Base-by-base conservation (phyloP, 2,888 invertebrate genomes). In the Metellina segmentata region DNA sequence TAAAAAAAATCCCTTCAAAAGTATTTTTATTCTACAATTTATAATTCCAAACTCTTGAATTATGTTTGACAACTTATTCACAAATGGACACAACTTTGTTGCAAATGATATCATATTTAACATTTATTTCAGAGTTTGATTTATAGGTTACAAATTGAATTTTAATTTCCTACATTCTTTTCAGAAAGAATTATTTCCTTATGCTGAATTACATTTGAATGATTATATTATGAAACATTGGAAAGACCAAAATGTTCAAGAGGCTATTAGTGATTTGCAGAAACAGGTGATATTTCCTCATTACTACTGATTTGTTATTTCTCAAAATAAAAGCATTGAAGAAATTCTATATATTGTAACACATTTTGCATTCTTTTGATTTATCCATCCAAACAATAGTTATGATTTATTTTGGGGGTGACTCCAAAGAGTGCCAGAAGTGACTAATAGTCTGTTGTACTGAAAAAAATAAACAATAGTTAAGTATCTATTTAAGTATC, bases 211-310 rank as follows among this genome's bases (percentile, higher is more conserved):
- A 93, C 96, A 98, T 94, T 96, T 97, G 49, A 96, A 97, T 94
- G 95, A 96, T 85, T 98, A 96, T 94, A 95, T 99, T 85, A 96
- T 96, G 91, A 95, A 95, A 51, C 96, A 97, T 93, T 98, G 97
- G 97, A 96, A 97, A 74, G 61, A 61, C 0, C 8, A 6, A 61
- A 95, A 95, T 0, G 49, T 86, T n/a, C 77, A 48, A 16, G 61
- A 90, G 75, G 49, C 53, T 49, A 13, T 75, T 20, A 94, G 34
- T 16, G 48, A 7, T 71, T 49, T 82, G 34, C 19, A 48, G 48
- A 69, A 82, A 70, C 71, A 82, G 49, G 82, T 96, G 96, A 81
- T 34, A 34, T 34, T 34, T 4, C 4, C 34, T 34, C 34, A 34
- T 34, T 34, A 34, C 34, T 34, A 4, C 34, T 34, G 34, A 34